Evolutionary conservation across 2,888 invertebrate genomes (phyloP), one percentile per base, ranked within the genome.

Genomic region (Chaetogeoica ovagalla): DNA sequence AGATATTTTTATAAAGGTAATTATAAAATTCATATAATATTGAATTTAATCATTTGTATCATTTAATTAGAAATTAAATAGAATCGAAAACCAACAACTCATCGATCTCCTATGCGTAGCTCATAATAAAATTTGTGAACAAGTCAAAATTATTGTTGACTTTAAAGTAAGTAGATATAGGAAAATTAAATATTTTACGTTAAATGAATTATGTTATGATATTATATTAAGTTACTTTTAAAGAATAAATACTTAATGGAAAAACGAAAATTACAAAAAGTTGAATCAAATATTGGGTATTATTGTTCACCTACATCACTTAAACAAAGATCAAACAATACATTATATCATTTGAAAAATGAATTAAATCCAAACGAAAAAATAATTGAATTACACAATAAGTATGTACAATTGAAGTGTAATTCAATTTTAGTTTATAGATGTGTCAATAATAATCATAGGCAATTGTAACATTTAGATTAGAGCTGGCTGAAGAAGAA

Each of bases 101-200:
- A 2, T 68, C 4, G 48, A 76, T 0, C 30, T 76, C 48, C 59
- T 76, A 68, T 15, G 17, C 30, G 9, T 57, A n/a, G 76, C 76
- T 59, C 66, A 76, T 15, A 68, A 30, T 37, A n/a, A 68, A 43
- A 68, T 76, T 48, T 66, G 68, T 68, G 59, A 68, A 48, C 23
- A 59, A n/a, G 23, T 68, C 68, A n/a, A 48, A 30, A 11, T 9
- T 9, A 15, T 23, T 30, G 8, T 15, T 30, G 68, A 76, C 48
- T 68, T 68, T 43, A 76, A 68, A 68, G 76, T 76, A 68, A 68
- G 76, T 76, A n/a, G 43, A n/a, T 59, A 60, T 21, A 39, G 21
- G 3, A 39, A 39, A 19, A 59, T 23, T 59, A 68, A 48, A 48
- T 13, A 48, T 13, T 11, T 13, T 0, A 11, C 60, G 23, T 62